Evolutionary conservation across 2,888 invertebrate species (phyloP).

Genomic region (Protodeltote pygarga): DNA sequence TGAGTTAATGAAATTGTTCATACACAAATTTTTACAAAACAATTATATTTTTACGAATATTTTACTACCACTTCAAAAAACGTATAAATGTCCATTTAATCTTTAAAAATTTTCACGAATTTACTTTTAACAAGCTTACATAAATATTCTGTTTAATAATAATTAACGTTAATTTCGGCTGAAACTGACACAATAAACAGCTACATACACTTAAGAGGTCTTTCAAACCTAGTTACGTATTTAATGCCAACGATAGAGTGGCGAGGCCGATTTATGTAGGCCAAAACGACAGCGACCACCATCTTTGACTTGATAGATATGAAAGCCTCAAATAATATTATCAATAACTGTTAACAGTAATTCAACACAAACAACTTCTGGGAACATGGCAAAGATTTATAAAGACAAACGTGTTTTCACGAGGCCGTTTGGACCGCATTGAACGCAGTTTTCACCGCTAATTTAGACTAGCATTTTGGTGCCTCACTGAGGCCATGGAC

Average conservation of each 20-base stretch:
- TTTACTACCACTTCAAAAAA: slow-evolving; percentile 47
- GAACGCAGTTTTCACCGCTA: slow-evolving; percentile 21
- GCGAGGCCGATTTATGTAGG: slow-evolving; percentile 2
- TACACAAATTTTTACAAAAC: slow-evolving; percentile 62
- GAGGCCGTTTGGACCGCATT: slow-evolving; percentile 17
- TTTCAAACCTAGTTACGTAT: slow-evolving; percentile 49
- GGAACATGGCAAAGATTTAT: slow-evolving; percentile 44
- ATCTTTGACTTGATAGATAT: slow-evolving; percentile 26
- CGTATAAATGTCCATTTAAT: slow-evolving; percentile 34
- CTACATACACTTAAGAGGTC: slow-evolving; percentile 40
- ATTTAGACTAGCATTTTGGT: slow-evolving; percentile 47
- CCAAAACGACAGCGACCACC: slow-evolving; percentile 11
- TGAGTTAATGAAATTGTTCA: slow-evolving; percentile 56
- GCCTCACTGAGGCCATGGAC: slow-evolving; percentile 19
- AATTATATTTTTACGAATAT: slow-evolving; percentile 44
- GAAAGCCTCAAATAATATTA: slow-evolving; percentile 48
- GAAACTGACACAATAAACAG: slow-evolving; percentile 47
- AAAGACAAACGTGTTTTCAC: slow-evolving; percentile 19
- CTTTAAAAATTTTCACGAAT: slow-evolving; percentile 33
- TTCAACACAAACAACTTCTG: slow-evolving; percentile 43
- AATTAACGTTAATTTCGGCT: slow-evolving; percentile 50
- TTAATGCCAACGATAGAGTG: slow-evolving; percentile 14
- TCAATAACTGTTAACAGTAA: slow-evolving; percentile 43
- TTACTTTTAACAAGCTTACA: slow-evolving; percentile 46
- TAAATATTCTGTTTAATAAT: slow-evolving; percentile 47